Percentiles rank a stretch among this genome's conserved stretches.
Evolutionary conservation across 2,888 invertebrate genomes (phyloP).

Genomic region (Heliothis peltigera): DNA sequence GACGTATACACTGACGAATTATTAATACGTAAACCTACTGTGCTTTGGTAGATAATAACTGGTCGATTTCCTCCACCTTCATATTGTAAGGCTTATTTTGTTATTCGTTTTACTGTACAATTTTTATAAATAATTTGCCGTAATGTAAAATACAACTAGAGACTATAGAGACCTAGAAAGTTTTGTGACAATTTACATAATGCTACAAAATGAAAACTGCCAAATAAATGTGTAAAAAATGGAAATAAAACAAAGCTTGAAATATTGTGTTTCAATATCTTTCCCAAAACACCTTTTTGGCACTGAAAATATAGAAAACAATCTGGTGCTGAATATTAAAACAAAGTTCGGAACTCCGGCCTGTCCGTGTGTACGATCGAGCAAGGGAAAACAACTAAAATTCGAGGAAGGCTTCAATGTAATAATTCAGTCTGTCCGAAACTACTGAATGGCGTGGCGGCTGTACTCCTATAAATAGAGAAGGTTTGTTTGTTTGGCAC

Average conservation of each 20-base stretch:
- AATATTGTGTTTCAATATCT: slow-evolving; percentile 31
- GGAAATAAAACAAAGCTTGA: slow-evolving; percentile 81
- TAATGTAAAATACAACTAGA: slow-evolving; percentile 58
- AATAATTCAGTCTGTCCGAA: slow-evolving; percentile 33
- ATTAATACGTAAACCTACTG: slow-evolving; percentile 61
- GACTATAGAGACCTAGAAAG: slow-evolving; percentile 63
- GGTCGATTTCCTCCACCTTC: slow-evolving; percentile 43
- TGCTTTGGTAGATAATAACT: slow-evolving; percentile 67
- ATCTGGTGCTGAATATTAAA: slow-evolving; percentile 17
- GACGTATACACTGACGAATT: slow-evolving; percentile 48
- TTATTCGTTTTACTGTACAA: slow-evolving; percentile 32
- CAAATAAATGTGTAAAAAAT: slow-evolving; percentile 82
- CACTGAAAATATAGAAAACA: slow-evolving; percentile 20
- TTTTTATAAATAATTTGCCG: slow-evolving; percentile 50
- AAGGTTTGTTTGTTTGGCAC: slow-evolving; percentile 21
- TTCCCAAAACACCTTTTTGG: not conserved
- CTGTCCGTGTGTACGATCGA: slow-evolving; percentile 32
- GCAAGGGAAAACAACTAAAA: slow-evolving; percentile 45
- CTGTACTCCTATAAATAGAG: slow-evolving; percentile 24
- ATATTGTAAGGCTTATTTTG: slow-evolving; percentile 54
- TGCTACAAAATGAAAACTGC: slow-evolving; percentile 79
- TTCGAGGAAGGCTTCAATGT: slow-evolving; percentile 25
- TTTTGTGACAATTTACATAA: slow-evolving; percentile 72
- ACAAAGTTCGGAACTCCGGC: slow-evolving; percentile 43
- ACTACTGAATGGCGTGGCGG: slow-evolving; percentile 20